Percentiles rank a stretch among this genome's conserved stretches.
These are phyloP conservation scores for Axea sp. DNA, from an alignment of 2,888 invertebrate species.

Conservation along the genomic window DNA sequence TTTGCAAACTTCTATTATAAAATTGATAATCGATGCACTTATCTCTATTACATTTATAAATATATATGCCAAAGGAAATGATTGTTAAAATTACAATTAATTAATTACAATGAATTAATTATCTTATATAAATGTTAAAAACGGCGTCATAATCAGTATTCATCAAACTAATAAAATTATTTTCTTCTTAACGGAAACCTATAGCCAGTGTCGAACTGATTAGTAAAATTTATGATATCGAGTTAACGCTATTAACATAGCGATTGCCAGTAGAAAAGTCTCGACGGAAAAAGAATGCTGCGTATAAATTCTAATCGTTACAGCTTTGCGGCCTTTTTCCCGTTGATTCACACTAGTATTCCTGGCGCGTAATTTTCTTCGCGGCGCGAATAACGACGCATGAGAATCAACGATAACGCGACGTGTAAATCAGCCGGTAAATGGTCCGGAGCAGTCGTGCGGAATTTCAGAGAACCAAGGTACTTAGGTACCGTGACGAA, in stretches of 20 bases:
- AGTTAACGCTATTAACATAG: conserved; percentile 40
- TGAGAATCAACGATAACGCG: conserved; percentile 57
- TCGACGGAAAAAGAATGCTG: conserved; percentile 6
- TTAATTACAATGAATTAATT: too few relatives aligned
- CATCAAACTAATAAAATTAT: too few relatives aligned
- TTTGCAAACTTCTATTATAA: too few relatives aligned
- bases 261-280: conserved; percentile 24
- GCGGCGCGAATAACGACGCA: conserved; percentile 54
- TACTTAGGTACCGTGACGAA: conserved; percentile 46
- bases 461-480: conserved; percentile 56
- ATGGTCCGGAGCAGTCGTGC: conserved; percentile 55
- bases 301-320: conserved; percentile 52
- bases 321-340: conserved; percentile 38
- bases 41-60: too few relatives aligned
- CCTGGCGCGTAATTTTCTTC: conserved; percentile 45
- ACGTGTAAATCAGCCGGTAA: conserved; percentile 59
- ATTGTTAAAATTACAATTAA: too few relatives aligned
- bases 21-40: too few relatives aligned
- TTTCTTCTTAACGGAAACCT: neutral
- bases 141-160: too few relatives aligned
- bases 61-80: too few relatives aligned
- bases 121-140: too few relatives aligned
- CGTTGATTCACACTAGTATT: conserved; percentile 47
- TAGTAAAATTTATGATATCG: conserved; percentile 38
- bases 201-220: neutral